Evolutionary conservation across 2,113 vertebrate genomes (phyloP).

Genomic region (Peromyscus californicus): DNA sequence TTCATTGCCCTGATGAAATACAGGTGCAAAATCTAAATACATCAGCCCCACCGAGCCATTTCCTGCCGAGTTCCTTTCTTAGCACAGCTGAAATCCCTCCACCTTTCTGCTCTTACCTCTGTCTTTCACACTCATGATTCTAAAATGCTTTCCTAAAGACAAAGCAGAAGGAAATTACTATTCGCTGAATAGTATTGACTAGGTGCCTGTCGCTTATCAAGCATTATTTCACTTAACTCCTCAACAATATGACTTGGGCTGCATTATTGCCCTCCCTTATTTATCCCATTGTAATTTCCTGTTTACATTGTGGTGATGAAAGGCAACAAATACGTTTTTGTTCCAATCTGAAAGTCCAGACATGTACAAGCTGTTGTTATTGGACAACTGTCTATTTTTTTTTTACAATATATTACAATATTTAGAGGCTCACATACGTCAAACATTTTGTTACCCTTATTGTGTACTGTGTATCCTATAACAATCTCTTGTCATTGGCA

Average conservation of each 20-base stretch:
- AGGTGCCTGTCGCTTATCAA: background rate
- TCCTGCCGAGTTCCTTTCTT: conserved; percentile 80
- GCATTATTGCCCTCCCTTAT: background rate
- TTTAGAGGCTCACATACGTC: background rate
- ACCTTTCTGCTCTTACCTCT: conserved; percentile 27
- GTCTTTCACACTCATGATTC: conserved; percentile 2
- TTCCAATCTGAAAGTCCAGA: conserved; percentile 17
- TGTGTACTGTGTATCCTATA: background rate
- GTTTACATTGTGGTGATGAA: background rate
- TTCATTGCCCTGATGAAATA: conserved; percentile 87
- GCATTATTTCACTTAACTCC: background rate
- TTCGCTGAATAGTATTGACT: background rate
- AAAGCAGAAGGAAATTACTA: conserved; percentile 32
- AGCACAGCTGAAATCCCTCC: conserved; percentile 58
- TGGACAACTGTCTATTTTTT: conserved; percentile 12
- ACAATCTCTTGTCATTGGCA: background rate
- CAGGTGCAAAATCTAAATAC: conserved; percentile 86
- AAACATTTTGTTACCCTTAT: background rate
- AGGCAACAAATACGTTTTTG: background rate
- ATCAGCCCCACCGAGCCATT: conserved; percentile 77
- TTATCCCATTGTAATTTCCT: background rate
- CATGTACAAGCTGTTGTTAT: background rate
- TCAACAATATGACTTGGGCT: background rate
- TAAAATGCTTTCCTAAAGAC: conserved; percentile 17
- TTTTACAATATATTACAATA: conserved; percentile 2